Base-by-base conservation (phyloP, 2,797 vertebrate genomes). In the Dermochelys coriacea region DNA sequence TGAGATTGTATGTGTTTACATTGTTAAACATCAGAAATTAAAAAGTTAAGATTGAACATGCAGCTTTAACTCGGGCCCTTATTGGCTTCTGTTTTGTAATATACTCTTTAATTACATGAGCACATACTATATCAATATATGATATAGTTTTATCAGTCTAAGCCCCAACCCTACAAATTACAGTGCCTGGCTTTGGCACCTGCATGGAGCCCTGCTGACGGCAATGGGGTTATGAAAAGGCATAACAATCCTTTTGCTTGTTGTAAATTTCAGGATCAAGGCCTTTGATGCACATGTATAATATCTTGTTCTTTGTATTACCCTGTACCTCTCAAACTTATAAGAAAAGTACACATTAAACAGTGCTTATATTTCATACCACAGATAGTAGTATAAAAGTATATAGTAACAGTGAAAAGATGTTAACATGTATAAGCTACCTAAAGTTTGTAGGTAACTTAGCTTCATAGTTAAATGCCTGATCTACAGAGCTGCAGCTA, bases 261-360 rank as follows among this genome's bases (percentile, higher is more conserved):
- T 5, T 16, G 0, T n/a, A 8, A 51, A 41, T n/a, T 82, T 75
- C 49, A 80, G 29, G 21, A 82, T 5, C 34, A 41, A 90, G 59
- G 47, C 68, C 1, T 80, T 52, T 83, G 37, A 71, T 52, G 31
- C 1, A 2, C n/a, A 45, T 57, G 1, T 34, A 81, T 3, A 93
- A 68, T 23, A 34, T 1, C 15, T 4, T 83, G 79, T 49, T 47
- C 50, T 90, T 9, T 50, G 5, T 54, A 50, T 80, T 84, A 29
- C 75, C 79, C 21, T 83, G 31, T 71, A 31, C 50, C 61, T 64
- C 47, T 45, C 86, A 51, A 87, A 86, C 74, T 8, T 51, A 5
- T 54, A 51, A 81, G 8, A 87, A 85, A 96, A 91, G 47, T 77
- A 81, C 19, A 25, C 61, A 83, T 45, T 27, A 31, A 37, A 91